Percentiles rank a stretch among this genome's conserved stretches.
Evolutionary conservation across 2,113 vertebrate genomes (phyloP).

Genomic region (Cynopterus brachyotis): DNA sequence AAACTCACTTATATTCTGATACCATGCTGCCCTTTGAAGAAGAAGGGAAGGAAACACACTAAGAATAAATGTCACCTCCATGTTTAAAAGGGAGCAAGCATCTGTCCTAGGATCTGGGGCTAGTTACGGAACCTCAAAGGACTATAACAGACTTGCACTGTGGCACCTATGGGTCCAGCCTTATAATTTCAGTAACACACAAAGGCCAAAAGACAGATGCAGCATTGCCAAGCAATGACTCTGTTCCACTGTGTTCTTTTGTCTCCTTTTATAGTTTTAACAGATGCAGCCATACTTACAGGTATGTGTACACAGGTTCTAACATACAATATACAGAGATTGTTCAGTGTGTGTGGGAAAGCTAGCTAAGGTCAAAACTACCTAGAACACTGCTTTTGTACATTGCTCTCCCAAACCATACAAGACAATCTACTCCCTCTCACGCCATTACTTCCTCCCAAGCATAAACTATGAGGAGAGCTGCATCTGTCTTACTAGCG

Average conservation of each 20-base stretch:
- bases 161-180: background rate
- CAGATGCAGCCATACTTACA: background rate
- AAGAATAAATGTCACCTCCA: background rate
- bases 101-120: background rate
- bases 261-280: background rate
- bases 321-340: background rate
- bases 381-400: background rate
- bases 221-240: background rate
- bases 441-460: background rate
- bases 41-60: background rate
- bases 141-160: background rate
- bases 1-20: background rate
- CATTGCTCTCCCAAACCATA: background rate
- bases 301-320: background rate
- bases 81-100: background rate
- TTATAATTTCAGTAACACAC: background rate
- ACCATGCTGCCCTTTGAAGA: background rate
- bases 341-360: background rate
- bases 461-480: background rate
- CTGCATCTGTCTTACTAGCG: background rate
- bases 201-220: background rate
- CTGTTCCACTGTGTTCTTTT: background rate
- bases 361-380: background rate
- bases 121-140: background rate
- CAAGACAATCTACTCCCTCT: background rate